These are phyloP conservation scores for Hyperopisus bebe DNA, from an alignment of 2,113 vertebrate species.

Conservation along the genomic window DNA sequence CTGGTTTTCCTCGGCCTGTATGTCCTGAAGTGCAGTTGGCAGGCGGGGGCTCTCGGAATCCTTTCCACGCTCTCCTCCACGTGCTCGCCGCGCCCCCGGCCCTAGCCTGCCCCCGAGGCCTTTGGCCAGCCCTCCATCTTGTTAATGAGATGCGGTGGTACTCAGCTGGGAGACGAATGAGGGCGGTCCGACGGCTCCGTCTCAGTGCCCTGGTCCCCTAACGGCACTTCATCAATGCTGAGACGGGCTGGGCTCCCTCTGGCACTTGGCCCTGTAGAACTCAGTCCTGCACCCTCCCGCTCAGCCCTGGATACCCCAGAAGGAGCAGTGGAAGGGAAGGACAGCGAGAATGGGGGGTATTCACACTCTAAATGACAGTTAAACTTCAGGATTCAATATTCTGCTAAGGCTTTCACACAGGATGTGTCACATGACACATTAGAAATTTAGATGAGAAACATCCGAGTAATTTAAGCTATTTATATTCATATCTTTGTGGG, in stretches of 20 bases:
- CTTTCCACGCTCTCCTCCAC: not conserved
- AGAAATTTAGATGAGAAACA: not conserved
- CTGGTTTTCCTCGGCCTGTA: not conserved
- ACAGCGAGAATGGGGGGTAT: not conserved
- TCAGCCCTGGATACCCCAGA: not conserved
- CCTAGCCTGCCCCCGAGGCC: not conserved
- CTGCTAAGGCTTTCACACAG: not conserved
- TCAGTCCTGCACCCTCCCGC: not conserved
- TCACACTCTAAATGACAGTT: not conserved
- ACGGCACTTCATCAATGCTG: not conserved
- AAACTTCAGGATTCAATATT: not conserved
- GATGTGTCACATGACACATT: not conserved
- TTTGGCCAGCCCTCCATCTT: conserved; percentile 20
- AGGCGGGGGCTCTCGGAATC: not conserved
- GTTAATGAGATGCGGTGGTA: conserved; percentile 7
- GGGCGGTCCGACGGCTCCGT: not conserved
- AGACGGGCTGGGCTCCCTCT: not conserved
- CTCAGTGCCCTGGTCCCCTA: not conserved
- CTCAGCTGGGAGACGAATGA: not conserved
- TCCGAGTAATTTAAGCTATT: not conserved
- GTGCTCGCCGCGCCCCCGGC: not conserved
- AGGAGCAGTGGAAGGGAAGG: not conserved
- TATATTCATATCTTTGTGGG: not conserved
- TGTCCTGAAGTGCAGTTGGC: not conserved
- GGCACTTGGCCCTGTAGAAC: not conserved